These are phyloP conservation scores for Tragelaphus imberbis DNA, from an alignment of 2,113 vertebrate species.

Conservation along the genomic window DNA sequence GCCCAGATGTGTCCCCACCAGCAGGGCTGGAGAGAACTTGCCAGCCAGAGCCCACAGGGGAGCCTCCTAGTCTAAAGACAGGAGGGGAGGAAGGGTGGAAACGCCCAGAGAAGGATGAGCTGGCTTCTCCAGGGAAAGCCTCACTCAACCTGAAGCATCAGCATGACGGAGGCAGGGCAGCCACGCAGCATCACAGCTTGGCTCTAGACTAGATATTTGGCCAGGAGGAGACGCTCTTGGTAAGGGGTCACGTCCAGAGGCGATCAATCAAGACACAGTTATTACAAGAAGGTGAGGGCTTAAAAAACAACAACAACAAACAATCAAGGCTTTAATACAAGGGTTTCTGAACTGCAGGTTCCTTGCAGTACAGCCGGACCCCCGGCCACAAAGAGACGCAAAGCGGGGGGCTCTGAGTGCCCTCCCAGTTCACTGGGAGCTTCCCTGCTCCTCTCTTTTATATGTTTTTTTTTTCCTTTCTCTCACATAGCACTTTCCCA, in stretches of 20 bases:
- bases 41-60: not conserved
- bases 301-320: not conserved
- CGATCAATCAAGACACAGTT: not conserved
- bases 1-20: not conserved
- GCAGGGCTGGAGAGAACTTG: not conserved
- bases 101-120: not conserved
- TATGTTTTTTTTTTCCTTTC: not conserved
- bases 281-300: not conserved
- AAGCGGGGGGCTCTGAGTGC: not conserved
- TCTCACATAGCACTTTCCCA: not conserved
- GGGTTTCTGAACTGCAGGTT: not conserved
- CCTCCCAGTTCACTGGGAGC: not conserved
- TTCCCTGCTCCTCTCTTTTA: not conserved
- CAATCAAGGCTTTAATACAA: not conserved
- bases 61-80: not conserved
- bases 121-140: not conserved
- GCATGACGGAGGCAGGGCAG: accelerated
- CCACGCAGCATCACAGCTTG: accelerated
- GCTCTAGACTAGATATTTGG: not conserved
- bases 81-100: not conserved
- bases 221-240: not conserved
- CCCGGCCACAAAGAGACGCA: not conserved
- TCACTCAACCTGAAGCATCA: too few relatives aligned
- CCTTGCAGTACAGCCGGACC: not conserved
- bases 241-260: not conserved